Base-by-base conservation (phyloP, 1,140 invertebrate genomes). In the Pararge aegeria region DNA sequence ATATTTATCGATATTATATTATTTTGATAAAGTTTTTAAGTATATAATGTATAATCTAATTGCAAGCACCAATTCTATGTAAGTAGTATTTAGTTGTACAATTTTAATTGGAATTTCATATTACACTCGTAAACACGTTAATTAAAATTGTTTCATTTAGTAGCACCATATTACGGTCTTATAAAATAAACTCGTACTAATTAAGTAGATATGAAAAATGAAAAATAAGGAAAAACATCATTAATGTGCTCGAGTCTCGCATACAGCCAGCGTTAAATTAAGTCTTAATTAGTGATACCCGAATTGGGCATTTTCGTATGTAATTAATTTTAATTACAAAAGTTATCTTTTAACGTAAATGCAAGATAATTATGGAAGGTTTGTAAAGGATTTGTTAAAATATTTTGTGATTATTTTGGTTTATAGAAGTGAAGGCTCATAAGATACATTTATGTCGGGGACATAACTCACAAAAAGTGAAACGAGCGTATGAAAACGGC, bases 251-350 rank as follows among this genome's bases (percentile, higher is more conserved):
- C 42, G 55, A 57, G 48, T 51, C 54, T 51, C 42, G 55, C 51
- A 54, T 29, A 42, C 42, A 53, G 27, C 24, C 52, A 50, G 19
- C 19, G 54, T 65, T 61, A 57, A 52, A 60, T 49, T 49, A 56
- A 56, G 52, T 56, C 65, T 61, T 66, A 67, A 67, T 67, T 67
- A 67, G 65, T 67, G 48, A 56, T 67, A 59, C 56, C 56, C 44
- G 34, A 53, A 66, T 66, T 24, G 10, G 48, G 29, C 55, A 59
- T 60, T 55, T 55, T 54, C 48, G 52, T 65, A 55, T 24, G 53
- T 63, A 61, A 64, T 64, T 64, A 68, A 61, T 61, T 68, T 68
- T 67, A 67, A 63, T 63, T 52, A 67, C 42, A 48, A 30, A 44
- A 56, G 44, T 49, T 61, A 61, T 61, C 42, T 12, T 46, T 46